Evolutionary conservation across 2,113 vertebrate species (phyloP).

Genomic region (Anhinga anhinga): DNA sequence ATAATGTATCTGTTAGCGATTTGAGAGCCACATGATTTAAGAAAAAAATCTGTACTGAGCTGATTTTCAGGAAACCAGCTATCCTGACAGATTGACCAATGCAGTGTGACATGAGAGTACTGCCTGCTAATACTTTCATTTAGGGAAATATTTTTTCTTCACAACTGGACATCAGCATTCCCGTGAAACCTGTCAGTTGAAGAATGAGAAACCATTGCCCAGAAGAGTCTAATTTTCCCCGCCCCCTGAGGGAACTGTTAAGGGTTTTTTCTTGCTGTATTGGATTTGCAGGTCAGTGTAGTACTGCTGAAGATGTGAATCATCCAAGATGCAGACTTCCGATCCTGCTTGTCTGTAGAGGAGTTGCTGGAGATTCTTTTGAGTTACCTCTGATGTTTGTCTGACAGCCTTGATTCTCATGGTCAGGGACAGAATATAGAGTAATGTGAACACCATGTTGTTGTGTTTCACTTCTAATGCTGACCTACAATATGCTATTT

Average conservation of each 20-base stretch:
- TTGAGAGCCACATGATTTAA: background rate
- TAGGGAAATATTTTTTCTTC: background rate
- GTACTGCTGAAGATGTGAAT: background rate
- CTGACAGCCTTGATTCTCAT: background rate
- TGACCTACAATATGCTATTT: background rate
- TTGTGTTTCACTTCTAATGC: background rate
- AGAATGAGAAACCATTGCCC: background rate
- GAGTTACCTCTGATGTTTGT: constrained; percentile 50
- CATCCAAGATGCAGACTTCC: background rate
- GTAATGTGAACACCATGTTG: background rate
- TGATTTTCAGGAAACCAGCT: background rate
- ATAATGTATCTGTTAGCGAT: constrained; percentile 28
- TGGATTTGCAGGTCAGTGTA: background rate
- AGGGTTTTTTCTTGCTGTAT: background rate
- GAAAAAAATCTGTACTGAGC: background rate
- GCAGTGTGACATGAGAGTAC: background rate
- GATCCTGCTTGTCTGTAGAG: background rate
- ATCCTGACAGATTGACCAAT: background rate
- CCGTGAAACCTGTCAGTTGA: background rate
- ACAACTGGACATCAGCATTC: background rate
- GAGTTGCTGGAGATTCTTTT: constrained; percentile 19
- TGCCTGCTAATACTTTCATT: background rate
- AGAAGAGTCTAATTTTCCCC: background rate
- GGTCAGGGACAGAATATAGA: background rate
- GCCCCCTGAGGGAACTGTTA: background rate